Base-by-base conservation (phyloP, 92 coral and sea anemone species). In the Actinostola sp. region DNA sequence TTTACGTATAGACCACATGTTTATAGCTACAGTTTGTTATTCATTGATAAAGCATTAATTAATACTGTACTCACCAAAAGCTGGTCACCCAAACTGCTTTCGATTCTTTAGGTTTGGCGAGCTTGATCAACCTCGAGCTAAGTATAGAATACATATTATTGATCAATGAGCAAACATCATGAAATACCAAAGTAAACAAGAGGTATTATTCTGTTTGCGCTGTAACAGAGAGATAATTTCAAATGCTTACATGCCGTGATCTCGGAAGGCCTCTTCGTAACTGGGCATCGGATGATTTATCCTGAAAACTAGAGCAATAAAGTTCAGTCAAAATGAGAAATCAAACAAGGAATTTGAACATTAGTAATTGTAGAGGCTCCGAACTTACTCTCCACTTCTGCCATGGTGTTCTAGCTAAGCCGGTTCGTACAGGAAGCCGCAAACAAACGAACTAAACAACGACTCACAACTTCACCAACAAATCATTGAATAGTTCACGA, bases 241-340 rank as follows among this genome's bases (percentile, higher is more conserved):
- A 53, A 53, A 57, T 7, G 92, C 98, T 85, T 66, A 93, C 98
- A 91, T 77, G 67, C 98, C 98, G 23, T 71, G 81, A 41, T 93
- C 98, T 51, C 88, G 86, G 42, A 88, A 92, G 17, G 98, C 98
- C 36, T 88, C 91, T 41, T 78, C 63, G 60, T 88, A 86, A 75
- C 74, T 80, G 17, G 98, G 98, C 83, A 93, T 84, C 4, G 94
- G 94, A 68, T 93, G 97, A 66, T 93, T 91, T 42, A 93, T 77
- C 83, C 85, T 78, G 44, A 92, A 78, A 61, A 80, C 84, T 88
- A 65, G 12, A 58, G 45, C 56, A 67, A 15, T 34, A 78, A 55
- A 14, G 3, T 46, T 6, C 17, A 13, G n/a, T 46, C 53, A 46
- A 27, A 27, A 3, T 21, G 3, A 29, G 29, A 27, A 29, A 15